phyloP scores from a whole-genome alignment of 2,888 invertebrate species.

The Andrena bicolor region DNA sequence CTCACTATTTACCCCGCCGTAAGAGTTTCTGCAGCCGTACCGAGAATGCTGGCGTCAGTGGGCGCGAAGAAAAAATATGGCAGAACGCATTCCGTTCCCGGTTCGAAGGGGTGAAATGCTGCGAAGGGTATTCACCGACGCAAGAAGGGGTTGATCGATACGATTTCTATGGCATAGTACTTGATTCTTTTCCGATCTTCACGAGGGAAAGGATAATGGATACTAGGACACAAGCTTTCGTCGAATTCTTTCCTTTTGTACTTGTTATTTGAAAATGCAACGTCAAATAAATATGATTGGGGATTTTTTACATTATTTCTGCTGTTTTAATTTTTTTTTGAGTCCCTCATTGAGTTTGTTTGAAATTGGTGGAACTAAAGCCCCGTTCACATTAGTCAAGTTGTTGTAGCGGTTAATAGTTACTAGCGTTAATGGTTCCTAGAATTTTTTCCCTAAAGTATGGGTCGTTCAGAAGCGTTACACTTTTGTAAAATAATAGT shows the following conservation, averaged over 20 bases:
- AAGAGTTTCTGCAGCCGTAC: constrained; percentile 25
- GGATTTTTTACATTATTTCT: too few relatives aligned
- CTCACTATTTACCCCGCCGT: constrained; percentile 30
- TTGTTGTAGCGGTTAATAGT: too few relatives aligned
- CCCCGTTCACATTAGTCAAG: too few relatives aligned
- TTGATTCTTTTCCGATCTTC: constrained; percentile 34
- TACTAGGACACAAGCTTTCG: background rate
- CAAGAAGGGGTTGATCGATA: constrained; percentile 53
- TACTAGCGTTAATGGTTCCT: too few relatives aligned
- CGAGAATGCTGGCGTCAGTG: constrained; percentile 35
- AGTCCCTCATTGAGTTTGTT: too few relatives aligned
- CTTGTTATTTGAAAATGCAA: too few relatives aligned
- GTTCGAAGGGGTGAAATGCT: constrained; percentile 28
- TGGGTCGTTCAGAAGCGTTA: too few relatives aligned
- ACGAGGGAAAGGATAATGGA: background rate
- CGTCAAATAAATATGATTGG: too few relatives aligned
- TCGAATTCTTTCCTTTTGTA: background rate
- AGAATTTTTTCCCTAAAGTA: too few relatives aligned
- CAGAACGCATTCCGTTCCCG: constrained; percentile 63
- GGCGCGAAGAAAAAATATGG: constrained; percentile 51
- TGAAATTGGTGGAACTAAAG: too few relatives aligned
- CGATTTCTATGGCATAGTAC: constrained; percentile 39
- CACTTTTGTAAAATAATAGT: too few relatives aligned
- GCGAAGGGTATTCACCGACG: constrained; percentile 6
- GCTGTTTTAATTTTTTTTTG: too few relatives aligned